phyloP scores from a whole-genome alignment of 2,888 invertebrate genomes.

The Ceriagrion tenellum region DNA sequence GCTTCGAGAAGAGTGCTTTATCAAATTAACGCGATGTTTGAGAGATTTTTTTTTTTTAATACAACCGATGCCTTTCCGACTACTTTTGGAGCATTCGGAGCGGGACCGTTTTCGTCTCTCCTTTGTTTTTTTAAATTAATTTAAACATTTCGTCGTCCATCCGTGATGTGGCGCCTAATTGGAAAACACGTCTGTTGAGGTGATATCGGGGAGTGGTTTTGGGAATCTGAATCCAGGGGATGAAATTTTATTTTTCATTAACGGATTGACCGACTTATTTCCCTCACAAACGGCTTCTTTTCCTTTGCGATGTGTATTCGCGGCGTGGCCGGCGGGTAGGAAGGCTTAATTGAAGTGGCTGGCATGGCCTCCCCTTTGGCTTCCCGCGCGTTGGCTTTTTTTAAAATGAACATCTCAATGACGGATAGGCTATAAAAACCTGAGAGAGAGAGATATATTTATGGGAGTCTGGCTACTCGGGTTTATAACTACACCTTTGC shows the following conservation, averaged over 20 bases:
- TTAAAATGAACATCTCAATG: background rate
- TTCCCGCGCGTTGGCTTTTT: background rate
- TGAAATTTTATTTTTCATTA: background rate
- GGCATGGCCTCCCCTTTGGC: background rate
- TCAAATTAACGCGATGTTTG: background rate
- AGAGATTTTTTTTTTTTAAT: background rate
- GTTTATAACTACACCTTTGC: background rate
- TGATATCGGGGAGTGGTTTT: background rate
- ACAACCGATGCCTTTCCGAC: too few species aligned
- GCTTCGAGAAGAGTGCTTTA: background rate
- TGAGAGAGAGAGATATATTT: background rate
- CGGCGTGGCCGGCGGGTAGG: background rate
- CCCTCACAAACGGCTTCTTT: background rate
- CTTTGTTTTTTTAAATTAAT: background rate
- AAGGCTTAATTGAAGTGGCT: constrained; percentile 15
- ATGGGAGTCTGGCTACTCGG: background rate
- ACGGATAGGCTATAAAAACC: background rate
- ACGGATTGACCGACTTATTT: background rate
- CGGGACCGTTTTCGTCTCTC: background rate
- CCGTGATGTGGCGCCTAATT: constrained; percentile 4
- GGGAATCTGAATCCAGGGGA: background rate
- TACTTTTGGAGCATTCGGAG: background rate
- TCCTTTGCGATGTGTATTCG: background rate
- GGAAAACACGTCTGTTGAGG: background rate
- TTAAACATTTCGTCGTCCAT: background rate